Conservation (phyloP, 2,797 vertebrate genomes). For the Babyrousa celebensis region DNA sequence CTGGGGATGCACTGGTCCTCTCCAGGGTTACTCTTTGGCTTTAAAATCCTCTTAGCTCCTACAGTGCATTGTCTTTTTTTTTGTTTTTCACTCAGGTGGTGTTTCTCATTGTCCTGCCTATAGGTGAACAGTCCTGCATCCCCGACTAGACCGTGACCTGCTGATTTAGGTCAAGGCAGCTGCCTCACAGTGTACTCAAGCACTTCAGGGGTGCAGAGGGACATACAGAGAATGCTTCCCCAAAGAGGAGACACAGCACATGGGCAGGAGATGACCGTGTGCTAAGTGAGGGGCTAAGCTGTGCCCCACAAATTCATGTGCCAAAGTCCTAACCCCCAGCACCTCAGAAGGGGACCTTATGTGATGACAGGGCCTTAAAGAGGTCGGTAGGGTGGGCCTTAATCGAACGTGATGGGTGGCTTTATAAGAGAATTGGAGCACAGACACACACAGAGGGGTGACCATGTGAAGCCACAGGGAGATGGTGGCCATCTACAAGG, state of each 20-base stretch:
- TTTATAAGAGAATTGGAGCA: background rate
- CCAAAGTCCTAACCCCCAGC: background rate
- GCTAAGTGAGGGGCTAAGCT: background rate
- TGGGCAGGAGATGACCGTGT: background rate
- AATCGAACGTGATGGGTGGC: rapidly evolving
- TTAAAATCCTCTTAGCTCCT: background rate
- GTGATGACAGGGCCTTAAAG: background rate
- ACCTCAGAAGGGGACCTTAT: background rate
- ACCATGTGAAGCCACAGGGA: background rate
- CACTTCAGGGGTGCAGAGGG: too few species aligned
- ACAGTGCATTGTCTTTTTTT: rapidly evolving
- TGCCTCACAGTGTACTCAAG: background rate
- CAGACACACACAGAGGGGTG: too few species aligned
- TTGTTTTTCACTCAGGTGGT: too few species aligned
- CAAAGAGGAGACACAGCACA: too few species aligned
- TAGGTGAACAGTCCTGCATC: rapidly evolving
- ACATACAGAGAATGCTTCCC: rapidly evolving
- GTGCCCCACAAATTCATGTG: background rate
- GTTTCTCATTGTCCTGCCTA: background rate
- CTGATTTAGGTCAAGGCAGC: background rate
- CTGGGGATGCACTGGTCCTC: background rate
- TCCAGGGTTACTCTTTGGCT: rapidly evolving
- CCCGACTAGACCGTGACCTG: background rate
- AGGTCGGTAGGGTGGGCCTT: background rate
- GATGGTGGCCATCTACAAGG: background rate